These are phyloP conservation scores for Scolopax rusticola DNA, from an alignment of 2,797 vertebrate species.

Conservation along the genomic window DNA sequence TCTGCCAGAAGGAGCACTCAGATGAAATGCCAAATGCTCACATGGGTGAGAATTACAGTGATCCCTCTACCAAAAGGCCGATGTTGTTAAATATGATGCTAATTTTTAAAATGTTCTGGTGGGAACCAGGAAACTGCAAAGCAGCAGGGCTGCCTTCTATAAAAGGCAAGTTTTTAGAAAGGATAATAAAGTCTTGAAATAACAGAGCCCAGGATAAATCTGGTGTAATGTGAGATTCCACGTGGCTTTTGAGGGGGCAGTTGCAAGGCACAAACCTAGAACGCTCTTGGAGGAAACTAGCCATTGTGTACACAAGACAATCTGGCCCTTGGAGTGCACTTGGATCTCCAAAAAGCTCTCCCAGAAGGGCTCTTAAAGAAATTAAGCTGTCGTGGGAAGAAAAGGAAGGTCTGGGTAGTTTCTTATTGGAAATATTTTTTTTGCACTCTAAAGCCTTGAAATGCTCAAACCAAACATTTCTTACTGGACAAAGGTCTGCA, in stretches of 20 bases:
- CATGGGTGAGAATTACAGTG: neutral
- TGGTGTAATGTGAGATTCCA: conserved; percentile 14
- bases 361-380: conserved; percentile 59
- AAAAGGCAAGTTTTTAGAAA: conserved; percentile 50
- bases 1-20: neutral
- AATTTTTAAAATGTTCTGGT: conserved; percentile 43
- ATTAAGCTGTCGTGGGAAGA: conserved; percentile 57
- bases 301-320: conserved; percentile 21
- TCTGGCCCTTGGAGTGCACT: neutral
- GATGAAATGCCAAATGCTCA: neutral
- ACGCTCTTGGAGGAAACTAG: neutral
- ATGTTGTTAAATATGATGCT: neutral
- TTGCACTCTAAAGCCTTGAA: conserved; percentile 43
- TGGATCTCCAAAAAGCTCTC: conserved; percentile 22
- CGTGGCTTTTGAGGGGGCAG: neutral
- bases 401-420: conserved; percentile 35
- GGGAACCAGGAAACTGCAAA: conserved; percentile 57
- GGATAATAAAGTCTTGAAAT: conserved; percentile 43
- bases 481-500: neutral
- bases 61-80: neutral
- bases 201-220: conserved; percentile 14
- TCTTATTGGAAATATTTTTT: conserved; percentile 42
- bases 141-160: neutral
- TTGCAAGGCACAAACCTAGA: neutral
- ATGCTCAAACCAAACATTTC: conserved; percentile 35